These are phyloP conservation scores for Coecobrya sp. DNA, from an alignment of 2,888 invertebrate genomes.

Conservation along the genomic window DNA sequence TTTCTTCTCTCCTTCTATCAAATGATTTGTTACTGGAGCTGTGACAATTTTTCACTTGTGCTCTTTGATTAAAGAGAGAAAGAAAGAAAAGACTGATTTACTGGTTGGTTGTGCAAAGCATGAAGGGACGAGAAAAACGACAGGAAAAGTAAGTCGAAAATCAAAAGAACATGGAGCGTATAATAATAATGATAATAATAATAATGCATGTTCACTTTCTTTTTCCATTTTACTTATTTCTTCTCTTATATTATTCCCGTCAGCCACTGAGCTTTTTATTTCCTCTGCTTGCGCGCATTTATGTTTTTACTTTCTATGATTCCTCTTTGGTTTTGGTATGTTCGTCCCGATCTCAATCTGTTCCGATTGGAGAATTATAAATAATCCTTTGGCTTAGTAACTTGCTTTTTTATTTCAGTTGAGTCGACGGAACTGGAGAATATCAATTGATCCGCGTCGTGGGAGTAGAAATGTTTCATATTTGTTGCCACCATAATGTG, in stretches of 20 bases:
- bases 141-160: conserved; percentile 37
- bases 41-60: conserved; percentile 81
- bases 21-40: conserved; percentile 76
- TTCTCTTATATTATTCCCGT: conserved; percentile 24
- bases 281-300: not conserved
- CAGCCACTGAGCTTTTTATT: not conserved
- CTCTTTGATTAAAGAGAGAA: conserved; percentile 74
- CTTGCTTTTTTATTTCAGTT: conserved; percentile 67
- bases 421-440: conserved; percentile 31
- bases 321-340: conserved; percentile 34
- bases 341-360: conserved; percentile 59
- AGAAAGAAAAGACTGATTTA: conserved; percentile 75
- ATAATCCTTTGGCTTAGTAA: conserved; percentile 73
- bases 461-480: conserved; percentile 24
- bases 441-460: conserved; percentile 31
- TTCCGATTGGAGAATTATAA: conserved; percentile 73
- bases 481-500: not conserved
- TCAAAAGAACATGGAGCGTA: conserved; percentile 64
- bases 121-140: conserved; percentile 13
- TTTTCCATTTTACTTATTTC: conserved; percentile 31
- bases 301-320: not conserved
- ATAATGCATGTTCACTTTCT: conserved; percentile 52
- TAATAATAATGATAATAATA: conserved; percentile 63
- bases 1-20: conserved; percentile 50
- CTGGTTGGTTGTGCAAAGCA: conserved; percentile 69